A percentile compares a stretch with the other conserved stretches of the same genome.
These are phyloP conservation scores for Mnemiopsis leidyi DNA, from an alignment of 37 sponge, comb jelly and placozoan genomes.

Conservation along the genomic window DNA sequence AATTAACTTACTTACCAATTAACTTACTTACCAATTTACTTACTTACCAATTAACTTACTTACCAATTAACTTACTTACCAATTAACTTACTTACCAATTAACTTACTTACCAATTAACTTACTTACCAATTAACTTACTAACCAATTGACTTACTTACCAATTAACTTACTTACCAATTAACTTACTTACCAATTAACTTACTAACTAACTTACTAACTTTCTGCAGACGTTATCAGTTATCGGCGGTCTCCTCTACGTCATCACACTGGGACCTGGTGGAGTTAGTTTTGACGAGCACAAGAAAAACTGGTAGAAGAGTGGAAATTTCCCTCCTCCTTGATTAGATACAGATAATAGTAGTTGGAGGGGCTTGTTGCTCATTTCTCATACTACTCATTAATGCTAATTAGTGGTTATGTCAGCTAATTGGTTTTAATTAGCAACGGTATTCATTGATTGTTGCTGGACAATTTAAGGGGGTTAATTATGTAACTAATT, in stretches of 20 bases:
- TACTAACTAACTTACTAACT: not conserved
- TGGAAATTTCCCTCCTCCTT: not conserved
- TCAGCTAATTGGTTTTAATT: not conserved
- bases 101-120: no score
- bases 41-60: no score
- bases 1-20: no score
- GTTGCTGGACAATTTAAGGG: not conserved
- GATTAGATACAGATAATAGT: no score
- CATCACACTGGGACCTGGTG: conserved; percentile 95
- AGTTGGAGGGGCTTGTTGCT: not conserved
- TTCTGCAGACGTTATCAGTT: conserved; percentile 87
- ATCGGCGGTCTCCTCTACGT: conserved; percentile 94
- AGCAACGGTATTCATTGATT: not conserved
- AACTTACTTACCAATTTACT: no score
- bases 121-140: no score
- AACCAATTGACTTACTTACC: no score
- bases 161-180: no score
- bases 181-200: no score
- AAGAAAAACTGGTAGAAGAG: conserved; percentile 94
- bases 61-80: no score
- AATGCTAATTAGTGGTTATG: not conserved
- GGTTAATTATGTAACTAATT: not conserved
- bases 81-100: no score
- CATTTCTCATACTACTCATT: not conserved
- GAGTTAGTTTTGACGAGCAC: conserved; percentile 95